A percentile compares a stretch with the other conserved stretches of the same genome.
Conservation (phyloP, 2,797 vertebrate genomes). For the Enteromius trimaculatus region DNA sequence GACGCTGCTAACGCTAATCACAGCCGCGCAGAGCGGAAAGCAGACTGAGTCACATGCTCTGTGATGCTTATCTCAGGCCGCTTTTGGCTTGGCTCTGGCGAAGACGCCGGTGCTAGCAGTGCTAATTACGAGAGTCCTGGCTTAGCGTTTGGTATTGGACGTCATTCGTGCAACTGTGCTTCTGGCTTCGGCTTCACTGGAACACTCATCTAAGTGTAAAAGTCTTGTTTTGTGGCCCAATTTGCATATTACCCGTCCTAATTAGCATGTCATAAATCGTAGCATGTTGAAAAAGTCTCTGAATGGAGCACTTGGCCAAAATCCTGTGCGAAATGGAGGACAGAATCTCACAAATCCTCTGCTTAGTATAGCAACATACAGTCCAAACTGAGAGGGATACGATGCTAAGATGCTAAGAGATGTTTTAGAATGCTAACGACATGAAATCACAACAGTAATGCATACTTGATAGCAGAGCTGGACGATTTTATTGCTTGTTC, state of each 20-base stretch:
- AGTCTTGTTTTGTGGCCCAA: neutral
- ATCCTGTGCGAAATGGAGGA: neutral
- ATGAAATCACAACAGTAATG: neutral
- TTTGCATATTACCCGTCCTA: neutral
- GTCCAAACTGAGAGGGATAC: neutral
- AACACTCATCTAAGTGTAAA: slow-evolving; percentile 12
- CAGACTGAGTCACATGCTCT: slow-evolving; percentile 36
- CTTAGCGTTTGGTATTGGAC: slow-evolving; percentile 8
- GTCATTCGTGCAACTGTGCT: slow-evolving; percentile 1
- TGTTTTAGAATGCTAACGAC: neutral
- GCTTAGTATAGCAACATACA: neutral
- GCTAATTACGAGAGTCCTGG: slow-evolving; percentile 8
- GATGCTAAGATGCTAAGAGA: neutral
- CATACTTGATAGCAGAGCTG: neutral
- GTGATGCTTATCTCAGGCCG: slow-evolving; percentile 5
- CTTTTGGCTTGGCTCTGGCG: neutral
- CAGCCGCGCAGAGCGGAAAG: slow-evolving; percentile 54
- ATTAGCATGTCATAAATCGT: neutral
- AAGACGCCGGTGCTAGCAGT: slow-evolving; percentile 17
- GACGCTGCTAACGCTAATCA: slow-evolving; percentile 69
- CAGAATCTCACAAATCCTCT: neutral
- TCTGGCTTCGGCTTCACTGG: neutral
- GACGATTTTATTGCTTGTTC: too few species aligned
- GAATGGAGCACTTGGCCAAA: neutral
- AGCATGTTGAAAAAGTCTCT: neutral